Percentiles rank a stretch among this genome's conserved stretches.
These are phyloP conservation scores for Cassiopea xamachana DNA, from an alignment of 30 jellyfish, hydroid and myxozoan genomes.

Conservation along the genomic window DNA sequence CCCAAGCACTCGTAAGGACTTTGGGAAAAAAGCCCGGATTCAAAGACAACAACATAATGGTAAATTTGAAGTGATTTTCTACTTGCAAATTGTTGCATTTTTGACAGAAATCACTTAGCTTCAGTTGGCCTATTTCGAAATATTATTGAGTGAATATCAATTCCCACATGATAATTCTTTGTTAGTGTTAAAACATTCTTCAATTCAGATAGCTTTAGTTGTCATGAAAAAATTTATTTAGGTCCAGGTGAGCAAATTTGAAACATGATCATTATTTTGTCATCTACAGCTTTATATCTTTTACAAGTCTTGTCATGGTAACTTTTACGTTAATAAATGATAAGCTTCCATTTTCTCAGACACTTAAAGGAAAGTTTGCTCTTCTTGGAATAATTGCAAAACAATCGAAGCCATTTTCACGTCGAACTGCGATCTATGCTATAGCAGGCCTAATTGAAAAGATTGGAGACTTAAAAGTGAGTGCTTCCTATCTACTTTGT, in stretches of 20 bases:
- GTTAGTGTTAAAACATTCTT: too few relatives aligned
- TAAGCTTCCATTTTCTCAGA: slow-evolving; percentile 28
- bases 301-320: too few relatives aligned
- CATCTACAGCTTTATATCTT: too few relatives aligned
- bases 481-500: neutral
- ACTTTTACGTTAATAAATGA: too few relatives aligned
- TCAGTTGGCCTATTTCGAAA: too few relatives aligned
- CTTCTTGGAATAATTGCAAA: slow-evolving; percentile 82
- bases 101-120: neutral
- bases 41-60: slow-evolving; percentile 93
- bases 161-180: too few relatives aligned
- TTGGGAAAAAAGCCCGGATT: slow-evolving; percentile 93
- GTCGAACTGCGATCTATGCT: slow-evolving; percentile 93
- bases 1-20: slow-evolving; percentile 86
- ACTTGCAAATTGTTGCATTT: neutral
- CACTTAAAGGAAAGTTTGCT: slow-evolving; percentile 75
- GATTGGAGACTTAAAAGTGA: slow-evolving; percentile 89
- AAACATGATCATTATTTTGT: too few relatives aligned
- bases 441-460: slow-evolving; percentile 88
- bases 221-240: too few relatives aligned
- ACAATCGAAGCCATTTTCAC: slow-evolving; percentile 76
- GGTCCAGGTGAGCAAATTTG: too few relatives aligned
- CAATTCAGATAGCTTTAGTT: too few relatives aligned
- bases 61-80: slow-evolving; percentile 8
- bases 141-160: too few relatives aligned